Conservation (phyloP, 2,888 invertebrate species). For the Nipponacmea schrenckii region DNA sequence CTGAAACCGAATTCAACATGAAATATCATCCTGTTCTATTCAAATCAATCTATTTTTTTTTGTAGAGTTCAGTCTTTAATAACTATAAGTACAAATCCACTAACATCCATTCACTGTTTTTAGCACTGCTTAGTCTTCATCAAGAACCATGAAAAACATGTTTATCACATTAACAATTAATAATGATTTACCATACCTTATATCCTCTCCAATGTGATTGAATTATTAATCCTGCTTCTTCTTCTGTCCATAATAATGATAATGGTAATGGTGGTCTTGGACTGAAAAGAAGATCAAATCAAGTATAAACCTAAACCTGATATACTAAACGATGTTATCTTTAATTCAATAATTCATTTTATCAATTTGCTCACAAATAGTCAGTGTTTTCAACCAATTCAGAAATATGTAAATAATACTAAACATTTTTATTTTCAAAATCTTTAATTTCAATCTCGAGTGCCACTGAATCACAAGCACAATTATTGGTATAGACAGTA, state of each 20-base stretch:
- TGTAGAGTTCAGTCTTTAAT: no score
- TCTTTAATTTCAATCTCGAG: no score
- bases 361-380: neutral
- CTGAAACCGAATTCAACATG: conserved; percentile 34
- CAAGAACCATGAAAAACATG: neutral
- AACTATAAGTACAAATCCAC: no score
- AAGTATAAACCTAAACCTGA: neutral
- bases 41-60: no score
- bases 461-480: no score
- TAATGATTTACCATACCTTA: conserved; percentile 44
- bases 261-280: conserved; percentile 66
- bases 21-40: no score
- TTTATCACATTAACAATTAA: neutral
- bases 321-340: neutral
- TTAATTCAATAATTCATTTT: neutral
- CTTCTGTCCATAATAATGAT: conserved; percentile 67
- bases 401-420: no score
- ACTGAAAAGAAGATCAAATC: conserved; percentile 40
- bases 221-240: conserved; percentile 65
- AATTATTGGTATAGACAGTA: no score
- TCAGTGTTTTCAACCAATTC: no score
- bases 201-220: conserved; percentile 67
- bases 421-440: no score
- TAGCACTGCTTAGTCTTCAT: neutral
- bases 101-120: no score